phyloP scores from a whole-genome alignment of 1,140 invertebrate species.

The Papilio helenus region DNA sequence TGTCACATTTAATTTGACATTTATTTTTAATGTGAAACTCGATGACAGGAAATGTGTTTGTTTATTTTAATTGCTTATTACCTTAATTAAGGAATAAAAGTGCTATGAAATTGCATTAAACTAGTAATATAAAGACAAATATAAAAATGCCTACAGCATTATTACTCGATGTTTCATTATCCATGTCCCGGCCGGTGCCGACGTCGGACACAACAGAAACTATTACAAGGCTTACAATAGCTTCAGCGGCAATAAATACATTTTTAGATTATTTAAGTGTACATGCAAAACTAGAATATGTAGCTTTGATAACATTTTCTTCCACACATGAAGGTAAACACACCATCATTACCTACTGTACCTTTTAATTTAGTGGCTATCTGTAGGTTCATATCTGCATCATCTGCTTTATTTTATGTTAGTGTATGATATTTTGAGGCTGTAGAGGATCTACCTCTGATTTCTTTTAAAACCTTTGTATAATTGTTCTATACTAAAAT shows the following conservation, averaged over 20 bases:
- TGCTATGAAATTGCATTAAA: not conserved
- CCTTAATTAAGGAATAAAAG: not conserved
- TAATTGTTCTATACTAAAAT: too few species aligned
- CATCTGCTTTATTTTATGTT: constrained; percentile 16
- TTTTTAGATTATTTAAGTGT: constrained; percentile 92
- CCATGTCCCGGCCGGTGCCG: constrained; percentile 87
- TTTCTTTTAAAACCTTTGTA: too few species aligned
- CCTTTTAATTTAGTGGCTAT: not conserved
- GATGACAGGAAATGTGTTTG: not conserved
- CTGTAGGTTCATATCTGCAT: not conserved
- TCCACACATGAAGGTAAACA: constrained; percentile 87
- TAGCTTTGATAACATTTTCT: constrained; percentile 93
- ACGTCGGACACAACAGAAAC: constrained; percentile 73
- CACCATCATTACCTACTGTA: not conserved
- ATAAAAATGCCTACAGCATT: constrained; percentile 92
- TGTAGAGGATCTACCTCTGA: too few species aligned
- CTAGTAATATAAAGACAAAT: not conserved
- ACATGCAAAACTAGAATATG: constrained; percentile 95
- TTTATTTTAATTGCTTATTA: not conserved
- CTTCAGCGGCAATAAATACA: constrained; percentile 91
- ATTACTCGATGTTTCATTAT: constrained; percentile 90
- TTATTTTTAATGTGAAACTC: not conserved
- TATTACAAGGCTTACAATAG: constrained; percentile 83
- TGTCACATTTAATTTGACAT: not conserved
- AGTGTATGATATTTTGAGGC: too few species aligned